Evolutionary conservation across 2,113 vertebrate species (phyloP), one percentile per base, ranked within the genome.

Genomic region (Rhabdomys dilectus): DNA sequence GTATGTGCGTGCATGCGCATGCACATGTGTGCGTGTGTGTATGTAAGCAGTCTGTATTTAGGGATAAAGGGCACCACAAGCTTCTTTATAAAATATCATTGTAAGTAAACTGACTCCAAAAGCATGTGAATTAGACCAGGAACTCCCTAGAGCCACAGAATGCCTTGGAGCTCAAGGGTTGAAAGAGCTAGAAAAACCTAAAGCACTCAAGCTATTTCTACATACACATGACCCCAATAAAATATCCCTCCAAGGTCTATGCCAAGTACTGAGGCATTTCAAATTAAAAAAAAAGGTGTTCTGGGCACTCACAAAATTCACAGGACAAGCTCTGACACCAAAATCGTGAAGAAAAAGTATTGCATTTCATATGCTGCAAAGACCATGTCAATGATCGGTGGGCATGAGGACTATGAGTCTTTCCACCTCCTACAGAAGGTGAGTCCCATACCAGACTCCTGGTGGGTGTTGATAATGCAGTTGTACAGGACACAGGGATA

Each of bases 401-500:
- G 8, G 5, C 22, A 21, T 26, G 6, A 90, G 48, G n/a, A 24
- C 13, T 39, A 26, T 15, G 42, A 0, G 1, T 56, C 10, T 22
- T 58, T 75, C 45, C 0, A 22, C 42, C 11, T 87, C 81, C 16
- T 7, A 2, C 22, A 73, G 31, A 58, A 53, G 7, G 88, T 0
- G 1, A 1, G 22, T 82, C 3, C 0, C 31, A 6, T 0, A 1
- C 21, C 4, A 29, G 36, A 9, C 31, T 21, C 13, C 19, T 10
- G 36, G 31, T 62, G 17, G 1, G 10, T 68, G 26, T 1, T 24
- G 34, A 34, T 31, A 45, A 64, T 3, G 45, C n/a, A 62, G 3
- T 16, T 42, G 13, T 15, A 31, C 8, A 5, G 36, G 24, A 1
- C n/a, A 82, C 10, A 42, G n/a, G 42, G 24, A 26, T 29, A 2